Conservation (phyloP, 2,797 vertebrate genomes). For the Sebastes trivittatus region DNA sequence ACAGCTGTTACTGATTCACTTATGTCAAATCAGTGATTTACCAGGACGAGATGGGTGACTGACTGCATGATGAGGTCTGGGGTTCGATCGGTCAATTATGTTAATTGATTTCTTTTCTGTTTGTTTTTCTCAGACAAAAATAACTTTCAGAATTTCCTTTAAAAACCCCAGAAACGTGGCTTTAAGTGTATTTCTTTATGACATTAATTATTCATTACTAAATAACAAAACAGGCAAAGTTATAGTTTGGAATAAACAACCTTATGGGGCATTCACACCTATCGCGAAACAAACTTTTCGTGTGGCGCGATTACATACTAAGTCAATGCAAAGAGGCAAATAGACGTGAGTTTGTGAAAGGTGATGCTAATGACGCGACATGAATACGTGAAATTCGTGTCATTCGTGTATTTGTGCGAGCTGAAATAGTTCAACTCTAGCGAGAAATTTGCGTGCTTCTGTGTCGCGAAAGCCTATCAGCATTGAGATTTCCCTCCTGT, state of each 20-base stretch:
- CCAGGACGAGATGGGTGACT: constrained; percentile 7
- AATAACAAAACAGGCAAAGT: background rate
- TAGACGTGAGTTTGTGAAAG: accelerated
- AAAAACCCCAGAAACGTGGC: background rate
- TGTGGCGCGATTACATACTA: too few species aligned
- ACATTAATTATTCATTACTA: background rate
- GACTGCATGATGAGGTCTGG: background rate
- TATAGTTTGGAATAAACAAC: too few species aligned
- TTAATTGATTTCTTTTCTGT: background rate
- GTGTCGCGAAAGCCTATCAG: too few species aligned
- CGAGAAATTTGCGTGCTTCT: too few species aligned
- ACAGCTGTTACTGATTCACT: constrained; percentile 38
- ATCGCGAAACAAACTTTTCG: too few species aligned
- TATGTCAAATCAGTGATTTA: constrained; percentile 32
- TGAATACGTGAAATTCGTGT: too few species aligned
- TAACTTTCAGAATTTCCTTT: background rate
- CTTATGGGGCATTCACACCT: too few species aligned
- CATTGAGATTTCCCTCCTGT: too few species aligned
- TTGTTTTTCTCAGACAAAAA: background rate
- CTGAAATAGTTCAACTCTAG: too few species aligned
- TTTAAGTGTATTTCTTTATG: background rate
- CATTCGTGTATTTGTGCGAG: too few species aligned
- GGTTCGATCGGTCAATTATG: background rate
- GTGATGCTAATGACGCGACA: too few species aligned
- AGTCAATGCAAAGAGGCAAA: too few species aligned